Evolutionary conservation across 2,113 vertebrate species (phyloP).

Genomic region (Lathamus discolor): DNA sequence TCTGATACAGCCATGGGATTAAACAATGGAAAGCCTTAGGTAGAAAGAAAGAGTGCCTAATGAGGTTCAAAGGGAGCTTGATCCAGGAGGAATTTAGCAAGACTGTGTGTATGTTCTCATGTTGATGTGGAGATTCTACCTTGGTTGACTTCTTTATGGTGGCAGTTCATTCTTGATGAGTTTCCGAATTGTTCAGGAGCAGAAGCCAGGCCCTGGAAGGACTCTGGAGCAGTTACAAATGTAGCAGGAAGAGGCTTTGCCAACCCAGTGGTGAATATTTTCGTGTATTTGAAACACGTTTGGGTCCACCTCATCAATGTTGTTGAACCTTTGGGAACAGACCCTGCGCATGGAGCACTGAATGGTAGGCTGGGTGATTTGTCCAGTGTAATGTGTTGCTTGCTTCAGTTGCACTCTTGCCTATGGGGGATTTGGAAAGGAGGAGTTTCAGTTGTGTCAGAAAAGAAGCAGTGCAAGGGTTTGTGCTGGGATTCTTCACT

Average conservation of each 20-base stretch:
- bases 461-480: not conserved
- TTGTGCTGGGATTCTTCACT: not conserved
- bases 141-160: not conserved
- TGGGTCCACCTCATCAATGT: not conserved
- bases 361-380: not conserved
- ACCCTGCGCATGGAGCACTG: not conserved
- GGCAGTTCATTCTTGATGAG: not conserved
- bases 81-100: not conserved
- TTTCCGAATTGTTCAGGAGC: slow-evolving; percentile 1
- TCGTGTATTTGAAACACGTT: not conserved
- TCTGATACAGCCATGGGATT: not conserved
- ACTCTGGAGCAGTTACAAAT: not conserved
- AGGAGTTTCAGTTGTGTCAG: not conserved
- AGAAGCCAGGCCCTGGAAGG: not conserved
- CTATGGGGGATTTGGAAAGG: not conserved
- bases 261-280: not conserved
- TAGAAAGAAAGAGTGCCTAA: not conserved
- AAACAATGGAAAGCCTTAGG: not conserved
- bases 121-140: not conserved
- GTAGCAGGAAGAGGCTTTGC: not conserved
- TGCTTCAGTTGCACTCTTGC: not conserved
- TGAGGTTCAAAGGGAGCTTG: not conserved
- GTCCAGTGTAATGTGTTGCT: not conserved
- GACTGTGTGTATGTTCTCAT: not conserved
- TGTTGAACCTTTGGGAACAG: not conserved